Conservation (phyloP, 2,113 vertebrate species). For the Aplodontia rufa region DNA sequence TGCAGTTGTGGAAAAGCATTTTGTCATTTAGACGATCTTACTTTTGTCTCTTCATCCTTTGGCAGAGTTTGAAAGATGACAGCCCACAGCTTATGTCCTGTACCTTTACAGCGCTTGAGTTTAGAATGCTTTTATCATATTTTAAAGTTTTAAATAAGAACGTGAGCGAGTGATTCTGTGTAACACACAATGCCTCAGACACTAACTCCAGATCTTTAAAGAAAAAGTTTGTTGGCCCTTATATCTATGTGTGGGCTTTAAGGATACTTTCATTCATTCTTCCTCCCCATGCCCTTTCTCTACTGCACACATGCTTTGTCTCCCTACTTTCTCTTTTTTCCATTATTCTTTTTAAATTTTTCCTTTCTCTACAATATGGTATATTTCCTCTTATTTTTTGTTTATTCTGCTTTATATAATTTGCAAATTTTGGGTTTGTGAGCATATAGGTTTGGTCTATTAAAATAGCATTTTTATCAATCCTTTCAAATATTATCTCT, state of each 20-base stretch:
- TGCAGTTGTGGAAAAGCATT: background rate
- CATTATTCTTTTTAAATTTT: too few species aligned
- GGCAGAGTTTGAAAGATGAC: background rate
- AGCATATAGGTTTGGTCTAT: too few species aligned
- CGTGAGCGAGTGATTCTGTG: background rate
- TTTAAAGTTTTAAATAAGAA: background rate
- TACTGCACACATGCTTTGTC: background rate
- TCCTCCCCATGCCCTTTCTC: background rate
- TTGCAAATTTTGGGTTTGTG: too few species aligned
- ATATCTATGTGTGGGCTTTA: background rate
- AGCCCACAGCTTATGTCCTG: background rate
- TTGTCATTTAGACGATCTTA: background rate
- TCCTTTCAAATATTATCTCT: too few species aligned
- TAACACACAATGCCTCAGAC: background rate
- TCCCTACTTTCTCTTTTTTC: background rate
- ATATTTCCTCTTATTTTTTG: too few species aligned
- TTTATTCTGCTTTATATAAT: too few species aligned
- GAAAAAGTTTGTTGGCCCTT: background rate
- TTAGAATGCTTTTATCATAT: background rate
- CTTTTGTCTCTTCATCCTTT: background rate
- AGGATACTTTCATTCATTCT: background rate
- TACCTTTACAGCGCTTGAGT: background rate
- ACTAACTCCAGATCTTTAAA: background rate
- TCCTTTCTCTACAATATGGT: too few species aligned
- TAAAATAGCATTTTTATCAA: too few species aligned